Evolutionary conservation across 2,113 vertebrate genomes (phyloP).

Genomic region (Synchiropus splendidus): DNA sequence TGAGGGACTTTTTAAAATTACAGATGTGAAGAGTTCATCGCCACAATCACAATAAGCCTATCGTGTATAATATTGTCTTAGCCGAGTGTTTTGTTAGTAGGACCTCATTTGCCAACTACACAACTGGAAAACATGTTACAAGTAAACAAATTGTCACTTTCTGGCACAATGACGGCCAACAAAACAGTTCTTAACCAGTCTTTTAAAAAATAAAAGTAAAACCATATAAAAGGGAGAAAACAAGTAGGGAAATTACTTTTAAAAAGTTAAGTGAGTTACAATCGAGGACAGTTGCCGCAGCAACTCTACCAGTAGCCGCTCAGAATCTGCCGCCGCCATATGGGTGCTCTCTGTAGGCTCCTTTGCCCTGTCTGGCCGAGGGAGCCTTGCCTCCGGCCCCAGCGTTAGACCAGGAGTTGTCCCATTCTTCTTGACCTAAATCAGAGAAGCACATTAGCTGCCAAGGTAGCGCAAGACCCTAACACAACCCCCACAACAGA

Average conservation of each 20-base stretch:
- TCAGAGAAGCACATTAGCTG: not conserved
- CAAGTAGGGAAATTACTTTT: constrained; percentile 88
- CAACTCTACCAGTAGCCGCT: constrained; percentile 75
- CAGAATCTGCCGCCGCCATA: constrained; percentile 88
- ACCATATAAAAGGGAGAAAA: constrained; percentile 41
- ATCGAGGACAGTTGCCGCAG: constrained; percentile 79
- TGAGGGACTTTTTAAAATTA: constrained; percentile 43
- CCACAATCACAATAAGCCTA: constrained; percentile 37
- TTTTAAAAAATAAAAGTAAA: constrained; percentile 29
- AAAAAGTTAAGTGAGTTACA: constrained; percentile 85
- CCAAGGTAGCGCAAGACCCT: too few species aligned
- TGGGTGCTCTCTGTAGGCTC: constrained; percentile 85
- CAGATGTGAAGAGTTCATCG: constrained; percentile 43
- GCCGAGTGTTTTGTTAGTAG: constrained; percentile 29
- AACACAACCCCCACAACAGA: too few species aligned
- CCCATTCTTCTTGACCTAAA: constrained; percentile 89
- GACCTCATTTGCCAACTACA: constrained; percentile 32
- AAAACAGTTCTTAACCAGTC: constrained; percentile 28
- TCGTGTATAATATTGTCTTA: constrained; percentile 17
- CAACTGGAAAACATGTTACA: constrained; percentile 45
- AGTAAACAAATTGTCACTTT: constrained; percentile 23
- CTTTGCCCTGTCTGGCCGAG: constrained; percentile 74
- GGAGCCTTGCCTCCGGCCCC: constrained; percentile 72
- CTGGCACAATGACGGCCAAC: constrained; percentile 23
- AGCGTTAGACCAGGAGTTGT: constrained; percentile 73